phyloP scores from a whole-genome alignment of 2,797 vertebrate genomes.

The Cryptoprocta ferox region DNA sequence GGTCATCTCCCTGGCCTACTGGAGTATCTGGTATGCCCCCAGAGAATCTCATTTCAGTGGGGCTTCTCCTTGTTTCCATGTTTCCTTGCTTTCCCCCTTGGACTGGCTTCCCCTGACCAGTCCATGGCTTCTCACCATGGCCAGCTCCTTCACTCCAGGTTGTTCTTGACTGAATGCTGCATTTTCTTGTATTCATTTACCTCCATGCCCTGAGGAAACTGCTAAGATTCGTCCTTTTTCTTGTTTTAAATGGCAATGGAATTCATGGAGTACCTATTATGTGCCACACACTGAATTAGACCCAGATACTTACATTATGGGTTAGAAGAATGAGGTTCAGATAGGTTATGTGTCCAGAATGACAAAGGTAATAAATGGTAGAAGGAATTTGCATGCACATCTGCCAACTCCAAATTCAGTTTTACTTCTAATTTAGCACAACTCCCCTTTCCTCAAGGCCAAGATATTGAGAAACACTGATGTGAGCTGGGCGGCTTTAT shows the following conservation, averaged over 20 bases:
- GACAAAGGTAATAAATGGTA: background rate
- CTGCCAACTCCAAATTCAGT: background rate
- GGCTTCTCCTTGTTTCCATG: background rate
- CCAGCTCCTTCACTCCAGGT: background rate
- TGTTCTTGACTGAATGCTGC: background rate
- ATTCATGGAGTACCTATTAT: background rate
- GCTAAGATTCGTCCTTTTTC: background rate
- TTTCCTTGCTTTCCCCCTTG: background rate
- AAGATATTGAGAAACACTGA: background rate
- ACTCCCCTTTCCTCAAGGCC: background rate
- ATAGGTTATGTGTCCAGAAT: background rate
- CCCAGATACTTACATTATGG: background rate
- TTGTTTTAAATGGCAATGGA: background rate
- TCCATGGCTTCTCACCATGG: background rate
- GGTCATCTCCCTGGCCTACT: background rate
- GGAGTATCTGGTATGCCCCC: background rate
- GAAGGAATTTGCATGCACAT: background rate
- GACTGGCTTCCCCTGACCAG: background rate
- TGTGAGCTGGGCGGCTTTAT: background rate
- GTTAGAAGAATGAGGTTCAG: background rate
- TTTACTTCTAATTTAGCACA: background rate
- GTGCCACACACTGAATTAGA: background rate
- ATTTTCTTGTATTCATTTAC: background rate
- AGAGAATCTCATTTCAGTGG: background rate
- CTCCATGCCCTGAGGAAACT: background rate